Evolutionary conservation across 1,140 invertebrate genomes (phyloP).

Genomic region (Thaumetopoea pityocampa): DNA sequence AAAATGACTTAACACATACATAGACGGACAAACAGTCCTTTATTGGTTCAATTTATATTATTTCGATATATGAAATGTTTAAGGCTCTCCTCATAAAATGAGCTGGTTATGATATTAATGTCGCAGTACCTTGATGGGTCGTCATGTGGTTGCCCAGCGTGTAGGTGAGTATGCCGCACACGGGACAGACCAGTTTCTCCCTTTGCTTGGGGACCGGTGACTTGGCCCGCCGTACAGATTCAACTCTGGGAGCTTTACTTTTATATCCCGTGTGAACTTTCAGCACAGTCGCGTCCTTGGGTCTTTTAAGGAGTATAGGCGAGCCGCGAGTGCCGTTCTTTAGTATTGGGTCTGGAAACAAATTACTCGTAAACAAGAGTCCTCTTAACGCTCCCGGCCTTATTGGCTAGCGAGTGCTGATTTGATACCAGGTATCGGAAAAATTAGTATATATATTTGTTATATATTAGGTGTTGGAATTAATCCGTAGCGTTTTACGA

Average conservation of each 20-base stretch:
- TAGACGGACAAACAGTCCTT: too few species aligned
- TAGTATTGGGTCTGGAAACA: constrained; percentile 50
- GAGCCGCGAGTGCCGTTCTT: constrained; percentile 59
- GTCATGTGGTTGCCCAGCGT: constrained; percentile 65
- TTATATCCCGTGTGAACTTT: constrained; percentile 51
- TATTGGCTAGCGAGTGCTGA: too few species aligned
- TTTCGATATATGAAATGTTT: too few species aligned
- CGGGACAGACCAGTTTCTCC: constrained; percentile 68
- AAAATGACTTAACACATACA: too few species aligned
- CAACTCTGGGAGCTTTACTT: constrained; percentile 14
- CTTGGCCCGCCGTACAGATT: constrained; percentile 29
- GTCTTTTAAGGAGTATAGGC: constrained; percentile 56
- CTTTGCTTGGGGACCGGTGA: constrained; percentile 37
- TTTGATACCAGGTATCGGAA: too few species aligned
- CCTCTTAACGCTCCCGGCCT: too few species aligned
- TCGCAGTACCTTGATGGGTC: constrained; percentile 63
- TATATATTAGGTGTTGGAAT: too few species aligned
- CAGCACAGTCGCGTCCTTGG: constrained; percentile 60
- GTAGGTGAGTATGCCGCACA: constrained; percentile 68
- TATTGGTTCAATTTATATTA: too few species aligned
- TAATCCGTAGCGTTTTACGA: too few species aligned
- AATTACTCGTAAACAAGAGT: too few species aligned
- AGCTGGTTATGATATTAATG: neutral
- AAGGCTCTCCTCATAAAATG: too few species aligned
- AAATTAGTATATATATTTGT: too few species aligned